phyloP scores from a whole-genome alignment of 1,140 invertebrate genomes.

The Drosophila prosaltans region DNA sequence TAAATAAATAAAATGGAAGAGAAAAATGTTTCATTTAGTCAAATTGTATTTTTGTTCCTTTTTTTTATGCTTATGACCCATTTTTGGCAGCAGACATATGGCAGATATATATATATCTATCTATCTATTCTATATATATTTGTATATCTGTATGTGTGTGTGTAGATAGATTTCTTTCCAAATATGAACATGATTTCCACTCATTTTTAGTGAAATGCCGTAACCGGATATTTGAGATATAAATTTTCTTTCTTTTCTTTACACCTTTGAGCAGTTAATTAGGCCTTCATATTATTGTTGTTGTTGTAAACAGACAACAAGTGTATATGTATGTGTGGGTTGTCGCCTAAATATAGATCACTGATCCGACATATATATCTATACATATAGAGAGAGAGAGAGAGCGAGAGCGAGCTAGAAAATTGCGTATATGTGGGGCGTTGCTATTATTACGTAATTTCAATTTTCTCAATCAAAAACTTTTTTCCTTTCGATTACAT shows the following conservation, averaged over 20 bases:
- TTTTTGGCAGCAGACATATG: constrained; percentile 39
- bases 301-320: constrained; percentile 71
- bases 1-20: constrained; percentile 61
- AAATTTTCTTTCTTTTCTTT: constrained; percentile 32
- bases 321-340: constrained; percentile 69
- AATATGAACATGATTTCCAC: constrained; percentile 66
- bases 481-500: constrained; percentile 38
- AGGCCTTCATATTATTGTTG: constrained; percentile 50
- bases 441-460: constrained; percentile 74
- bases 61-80: constrained; percentile 58
- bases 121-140: neutral
- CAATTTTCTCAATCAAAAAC: constrained; percentile 48
- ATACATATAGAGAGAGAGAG: constrained; percentile 15
- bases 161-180: constrained; percentile 38
- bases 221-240: constrained; percentile 68
- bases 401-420: constrained; percentile 13
- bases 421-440: constrained; percentile 58
- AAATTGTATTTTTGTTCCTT: neutral
- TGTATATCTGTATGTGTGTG: constrained; percentile 28
- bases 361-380: constrained; percentile 52
- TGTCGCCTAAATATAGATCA: constrained; percentile 79
- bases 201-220: constrained; percentile 54
- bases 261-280: constrained; percentile 64
- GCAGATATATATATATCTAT: constrained; percentile 4
- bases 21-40: neutral